Base-by-base conservation (phyloP, 53 echinoderm and acorn worm species). In the Hippasteria phrygiana region DNA sequence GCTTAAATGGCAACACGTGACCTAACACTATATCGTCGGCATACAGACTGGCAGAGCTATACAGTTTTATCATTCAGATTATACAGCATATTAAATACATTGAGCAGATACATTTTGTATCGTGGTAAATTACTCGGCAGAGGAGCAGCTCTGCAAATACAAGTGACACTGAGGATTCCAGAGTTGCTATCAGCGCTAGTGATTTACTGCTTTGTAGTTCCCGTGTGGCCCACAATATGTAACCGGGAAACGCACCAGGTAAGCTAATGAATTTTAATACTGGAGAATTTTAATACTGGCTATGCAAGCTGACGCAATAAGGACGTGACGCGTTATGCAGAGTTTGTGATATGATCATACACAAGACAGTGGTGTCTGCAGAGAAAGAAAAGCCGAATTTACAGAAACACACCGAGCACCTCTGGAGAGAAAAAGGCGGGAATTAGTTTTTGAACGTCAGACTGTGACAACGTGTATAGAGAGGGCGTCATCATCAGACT, bases 141-240 rank as follows among this genome's bases (percentile, higher is more conserved):
- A 8, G 59, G 20, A 59, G 59, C 59, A 59, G 59, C 59, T 59
- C 59, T 59, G n/a, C 8, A 59, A 59, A 59, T 59, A 59, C n/a
- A 14, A 59, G 6, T 22, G 59, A 24, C 59, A 59, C n/a, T n/a
- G n/a, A n/a, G 26, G 59, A 59, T 59, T 59, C 59, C 59, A 24
- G 26, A 24, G 59, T 59, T 24, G 59, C 26, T 26, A 59, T 59
- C 26, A 0, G 17, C 20, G 59, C 4, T 59, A 59, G 7, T 59
- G 5, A 45, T 7, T 11, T 45, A 45, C 26, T 4, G 59, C 26
- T 12, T 26, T 59, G 3, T 7, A 22, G 26, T 54, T 17, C 54
- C 17, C 18, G 14, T 10, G 54, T 17, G 16, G 54, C 54, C 17
- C 54, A 3, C 13, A 18, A 59, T 59, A 8, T 59, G 59, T 26